Evolutionary conservation across 1,140 invertebrate genomes (phyloP), one percentile per base, ranked within the genome.

Genomic region (Macrocentrus cingulum): DNA sequence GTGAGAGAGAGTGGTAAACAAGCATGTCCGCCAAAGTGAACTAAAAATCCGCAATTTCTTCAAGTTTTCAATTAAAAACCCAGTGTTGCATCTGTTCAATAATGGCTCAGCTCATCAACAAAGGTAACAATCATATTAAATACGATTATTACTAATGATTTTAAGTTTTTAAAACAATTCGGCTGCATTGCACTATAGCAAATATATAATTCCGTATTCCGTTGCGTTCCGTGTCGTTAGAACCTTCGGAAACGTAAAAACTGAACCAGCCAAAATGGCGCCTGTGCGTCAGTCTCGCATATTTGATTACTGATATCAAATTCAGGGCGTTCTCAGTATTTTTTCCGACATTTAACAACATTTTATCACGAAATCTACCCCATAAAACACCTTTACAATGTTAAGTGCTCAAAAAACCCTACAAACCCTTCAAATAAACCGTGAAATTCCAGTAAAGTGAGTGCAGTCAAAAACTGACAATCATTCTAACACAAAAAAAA

Each of bases 271-370:
- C 48, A 65, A 67, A 75, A 74, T 75, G 72, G 71, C 69, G 69
- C n/a, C n/a, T 60, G 64, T 75, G 72, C 72, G 72, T 74, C 62
- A 60, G 32, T 60, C 56, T 54, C 59, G 60, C 63, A 59, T 69
- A 71, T 68, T 68, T 71, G 66, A 68, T 71, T 68, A 53, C 52
- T 60, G 60, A 70, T 70, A 66, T 66, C 36, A 66, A 61, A 63
- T 66, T 45, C 57, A 53, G 55, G 25, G 60, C 22, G 36, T 41
- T 37, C 50, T 16, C 16, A 20, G 9, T 15, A 6, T n/a, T 46
- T 0, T 9, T 45, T 18, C 41, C 19, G 32, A 32, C 32, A 18
- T 7, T 39, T 11, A 15, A 41, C 11, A 20, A 29, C 16, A 5
- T 29, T 9, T 29, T 29, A 5, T 23, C 20, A 8, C 46, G 9